Evolutionary conservation across 2,113 vertebrate species (phyloP), one percentile per base, ranked within the genome.

Genomic region (Malurus elegans): DNA sequence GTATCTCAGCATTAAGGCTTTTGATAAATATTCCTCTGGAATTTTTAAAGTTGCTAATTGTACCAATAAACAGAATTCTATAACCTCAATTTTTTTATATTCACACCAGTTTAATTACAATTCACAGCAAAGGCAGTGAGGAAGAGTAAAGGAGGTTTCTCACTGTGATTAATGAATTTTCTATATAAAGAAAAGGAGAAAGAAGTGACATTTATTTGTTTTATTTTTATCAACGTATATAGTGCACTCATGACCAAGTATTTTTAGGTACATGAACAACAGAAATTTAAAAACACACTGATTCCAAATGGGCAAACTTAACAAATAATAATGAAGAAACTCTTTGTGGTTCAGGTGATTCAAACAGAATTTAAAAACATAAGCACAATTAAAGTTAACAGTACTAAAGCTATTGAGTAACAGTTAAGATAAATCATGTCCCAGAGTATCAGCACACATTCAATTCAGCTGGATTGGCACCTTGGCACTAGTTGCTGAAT

Each of bases 401-500:
- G 81, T 87, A 88, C 34, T 83, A 79, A 73, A 95, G 32, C 81
- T 92, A 80, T 67, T 76, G 58, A 88, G 48, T 69, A 81, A 88
- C 47, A 48, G 54, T 81, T 94, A 95, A 57, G 53, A 85, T 94
- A 85, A 86, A 67, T 69, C 26, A 48, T 71, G 90, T 95, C 38
- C 44, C 71, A 20, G 24, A 74, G 44, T 74, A 66, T 75, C 61
- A 76, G 67, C 83, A 79, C 42, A 70, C 50, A 62, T 10, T 92
- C 84, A 81, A 81, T 76, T 75, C 90, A 92, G 89, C 79, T 44
- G 48, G 48, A 87, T 70, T 69, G 94, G 85, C 79, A 92, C 88
- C 93, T 90, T 84, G 70, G 70, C 86, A 94, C 72, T 88, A 51
- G 61, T 19, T 86, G 86, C 94, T 97, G 66, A 96, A 94, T 53